Evolutionary conservation across 1,140 invertebrate genomes (phyloP).

Genomic region (Bombus breviceps): DNA sequence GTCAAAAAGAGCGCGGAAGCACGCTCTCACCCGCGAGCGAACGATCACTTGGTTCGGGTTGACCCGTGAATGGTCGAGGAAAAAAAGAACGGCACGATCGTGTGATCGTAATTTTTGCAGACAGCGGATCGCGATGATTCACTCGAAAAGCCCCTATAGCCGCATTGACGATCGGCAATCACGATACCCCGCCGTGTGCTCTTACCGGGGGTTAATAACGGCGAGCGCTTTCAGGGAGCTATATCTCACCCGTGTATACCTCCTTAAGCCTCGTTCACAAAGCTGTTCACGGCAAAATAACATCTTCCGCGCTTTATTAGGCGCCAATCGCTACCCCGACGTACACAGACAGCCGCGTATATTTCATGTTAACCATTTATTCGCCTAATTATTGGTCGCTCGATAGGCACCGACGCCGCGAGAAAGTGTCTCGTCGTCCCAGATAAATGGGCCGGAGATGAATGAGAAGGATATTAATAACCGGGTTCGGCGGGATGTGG

Average conservation of each 20-base stretch:
- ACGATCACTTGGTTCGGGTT: neutral
- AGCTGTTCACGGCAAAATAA: slow-evolving; percentile 49
- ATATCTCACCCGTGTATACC: slow-evolving; percentile 63
- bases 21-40: neutral
- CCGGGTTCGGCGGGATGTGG: slow-evolving; percentile 9
- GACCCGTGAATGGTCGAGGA: slow-evolving; percentile 16
- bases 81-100: slow-evolving; percentile 49
- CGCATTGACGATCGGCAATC: slow-evolving; percentile 69
- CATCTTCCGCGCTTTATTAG: slow-evolving; percentile 58
- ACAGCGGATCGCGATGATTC: slow-evolving; percentile 66
- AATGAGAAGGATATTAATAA: slow-evolving; percentile 53
- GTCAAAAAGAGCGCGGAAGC: slow-evolving; percentile 1
- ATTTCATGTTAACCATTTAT: slow-evolving; percentile 22
- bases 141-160: slow-evolving; percentile 47
- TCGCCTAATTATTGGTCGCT: slow-evolving; percentile 48
- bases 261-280: slow-evolving; percentile 61
- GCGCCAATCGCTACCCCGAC: neutral
- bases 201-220: slow-evolving; percentile 70
- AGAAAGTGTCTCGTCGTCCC: slow-evolving; percentile 42
- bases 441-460: slow-evolving; percentile 48
- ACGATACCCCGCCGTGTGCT: slow-evolving; percentile 63
- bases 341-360: slow-evolving; percentile 1
- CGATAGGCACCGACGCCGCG: neutral
- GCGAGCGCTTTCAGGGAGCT: slow-evolving; percentile 66
- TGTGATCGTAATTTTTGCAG: slow-evolving; percentile 68